phyloP scores from a whole-genome alignment of 2,113 vertebrate genomes.

The Suricata suricatta region DNA sequence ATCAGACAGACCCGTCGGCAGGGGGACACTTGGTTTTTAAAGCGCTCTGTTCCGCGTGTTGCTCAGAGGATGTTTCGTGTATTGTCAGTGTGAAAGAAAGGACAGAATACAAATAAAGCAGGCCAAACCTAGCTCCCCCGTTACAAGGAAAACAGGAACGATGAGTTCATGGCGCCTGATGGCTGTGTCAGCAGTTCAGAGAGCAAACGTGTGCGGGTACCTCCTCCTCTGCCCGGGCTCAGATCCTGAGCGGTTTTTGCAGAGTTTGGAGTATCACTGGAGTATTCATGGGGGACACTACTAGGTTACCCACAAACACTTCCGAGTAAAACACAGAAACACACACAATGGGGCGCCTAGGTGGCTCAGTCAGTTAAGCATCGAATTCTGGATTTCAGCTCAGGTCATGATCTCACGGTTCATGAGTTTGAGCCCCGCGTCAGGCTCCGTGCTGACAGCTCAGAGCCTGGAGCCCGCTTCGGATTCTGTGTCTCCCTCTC shows the following conservation, averaged over 20 bases:
- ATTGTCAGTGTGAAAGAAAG: background rate
- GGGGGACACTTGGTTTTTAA: background rate
- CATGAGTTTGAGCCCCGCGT: too few species aligned
- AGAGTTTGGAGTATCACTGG: background rate
- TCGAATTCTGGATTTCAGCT: too few species aligned
- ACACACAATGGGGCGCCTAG: too few species aligned
- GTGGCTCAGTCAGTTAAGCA: too few species aligned
- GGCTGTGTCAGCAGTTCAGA: background rate
- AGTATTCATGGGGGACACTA: background rate
- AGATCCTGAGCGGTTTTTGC: background rate
- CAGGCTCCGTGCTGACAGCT: too few species aligned
- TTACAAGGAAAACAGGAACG: background rate
- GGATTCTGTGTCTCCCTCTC: too few species aligned
- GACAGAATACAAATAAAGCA: background rate
- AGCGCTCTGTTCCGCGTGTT: background rate
- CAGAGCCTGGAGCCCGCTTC: too few species aligned
- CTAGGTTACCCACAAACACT: background rate
- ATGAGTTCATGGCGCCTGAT: rapidly evolving
- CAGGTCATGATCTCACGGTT: too few species aligned
- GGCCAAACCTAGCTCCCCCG: background rate
- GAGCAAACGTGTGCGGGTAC: background rate
- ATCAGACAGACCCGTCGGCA: background rate
- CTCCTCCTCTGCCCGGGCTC: too few species aligned
- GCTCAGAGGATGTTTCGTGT: background rate
- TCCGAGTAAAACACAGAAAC: background rate